Conservation (phyloP, 2,888 invertebrate genomes). For the Thyatira batis region DNA sequence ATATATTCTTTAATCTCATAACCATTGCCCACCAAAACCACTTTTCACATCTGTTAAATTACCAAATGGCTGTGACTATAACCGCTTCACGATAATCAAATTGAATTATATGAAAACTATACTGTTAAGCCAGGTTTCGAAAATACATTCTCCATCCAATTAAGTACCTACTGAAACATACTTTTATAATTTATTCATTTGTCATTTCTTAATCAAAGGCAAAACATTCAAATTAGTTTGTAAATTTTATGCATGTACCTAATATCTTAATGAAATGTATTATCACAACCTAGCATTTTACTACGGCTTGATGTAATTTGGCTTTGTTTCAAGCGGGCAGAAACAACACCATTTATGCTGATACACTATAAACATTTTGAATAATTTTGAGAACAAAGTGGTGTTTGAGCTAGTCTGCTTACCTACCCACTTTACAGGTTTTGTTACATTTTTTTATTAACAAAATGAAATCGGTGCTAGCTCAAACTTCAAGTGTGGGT, state of each 20-base stretch:
- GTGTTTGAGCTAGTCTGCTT: slow-evolving; percentile 69
- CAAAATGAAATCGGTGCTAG: slow-evolving; percentile 69
- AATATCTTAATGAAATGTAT: slow-evolving; percentile 32
- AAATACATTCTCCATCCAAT: slow-evolving; percentile 24
- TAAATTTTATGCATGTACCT: not conserved
- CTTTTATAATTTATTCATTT: not conserved
- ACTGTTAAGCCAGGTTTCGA: slow-evolving; percentile 25
- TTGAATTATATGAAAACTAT: slow-evolving; percentile 21
- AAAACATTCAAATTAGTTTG: slow-evolving; percentile 20
- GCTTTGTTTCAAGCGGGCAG: slow-evolving; percentile 70
- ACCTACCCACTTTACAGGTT: slow-evolving; percentile 60
- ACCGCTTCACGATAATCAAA: slow-evolving; percentile 32
- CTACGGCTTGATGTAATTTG: slow-evolving; percentile 58
- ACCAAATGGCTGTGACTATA: slow-evolving; percentile 36
- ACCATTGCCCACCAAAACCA: slow-evolving; percentile 34
- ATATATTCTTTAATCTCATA: slow-evolving; percentile 36
- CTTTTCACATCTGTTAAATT: not conserved
- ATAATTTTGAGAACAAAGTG: slow-evolving; percentile 28
- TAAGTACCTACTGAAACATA: slow-evolving; percentile 1
- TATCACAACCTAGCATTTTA: slow-evolving; percentile 40
- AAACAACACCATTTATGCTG: slow-evolving; percentile 63
- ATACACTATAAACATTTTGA: slow-evolving; percentile 38
- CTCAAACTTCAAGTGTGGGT: slow-evolving; percentile 61
- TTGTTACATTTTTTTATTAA: slow-evolving; percentile 29
- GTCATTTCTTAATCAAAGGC: not conserved